Evolutionary conservation across 2,888 invertebrate species (phyloP), one percentile per base, ranked within the genome.

Genomic region (Tubulanus polymorphus): DNA sequence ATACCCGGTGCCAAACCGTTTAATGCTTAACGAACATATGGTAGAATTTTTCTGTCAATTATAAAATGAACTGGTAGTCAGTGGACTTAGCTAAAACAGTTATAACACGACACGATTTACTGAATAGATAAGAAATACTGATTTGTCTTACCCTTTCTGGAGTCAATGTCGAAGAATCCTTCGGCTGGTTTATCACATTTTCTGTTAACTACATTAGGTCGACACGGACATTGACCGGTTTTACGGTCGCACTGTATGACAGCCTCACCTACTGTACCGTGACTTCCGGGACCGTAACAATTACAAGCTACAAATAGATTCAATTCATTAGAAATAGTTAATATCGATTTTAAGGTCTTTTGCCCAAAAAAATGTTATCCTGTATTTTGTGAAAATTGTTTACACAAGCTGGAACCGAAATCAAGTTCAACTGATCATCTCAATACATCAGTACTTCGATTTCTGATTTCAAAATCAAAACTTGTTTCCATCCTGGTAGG

Each of bases 261-360:
- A 20, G 3, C 71, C 61, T 69, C 50, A 55, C 71, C 66, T 54
- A 72, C 68, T 64, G 72, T 60, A 67, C 70, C 63, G 48, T 65
- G 58, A 1, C 72, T 73, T 1, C 96, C 97, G 0, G 87, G 84
- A 1, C 86, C 85, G 74, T 90, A 89, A 74, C 99, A 99, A 70
- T 88, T 86, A 74, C 96, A 97, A 0, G 87, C 93, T 93, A 84
- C 2, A 87, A 87, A 78, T 73, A 50, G 26, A 45, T 5, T 20
- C 3, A 37, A 32, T 18, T 3, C 12, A 10, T 15, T n/a, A n/a
- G n/a, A 15, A 20, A n/a, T 12, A 18, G 23, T 55, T 3, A 26
- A 45, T 55, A 10, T 0, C 18, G 25, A 53, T 53, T 23, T 20
- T 51, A 20, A 25, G 30, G 18, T n/a, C 29, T 55, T 55, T 32